Base-by-base conservation (phyloP, 2,888 invertebrate genomes). In the Stenodema calcarata region DNA sequence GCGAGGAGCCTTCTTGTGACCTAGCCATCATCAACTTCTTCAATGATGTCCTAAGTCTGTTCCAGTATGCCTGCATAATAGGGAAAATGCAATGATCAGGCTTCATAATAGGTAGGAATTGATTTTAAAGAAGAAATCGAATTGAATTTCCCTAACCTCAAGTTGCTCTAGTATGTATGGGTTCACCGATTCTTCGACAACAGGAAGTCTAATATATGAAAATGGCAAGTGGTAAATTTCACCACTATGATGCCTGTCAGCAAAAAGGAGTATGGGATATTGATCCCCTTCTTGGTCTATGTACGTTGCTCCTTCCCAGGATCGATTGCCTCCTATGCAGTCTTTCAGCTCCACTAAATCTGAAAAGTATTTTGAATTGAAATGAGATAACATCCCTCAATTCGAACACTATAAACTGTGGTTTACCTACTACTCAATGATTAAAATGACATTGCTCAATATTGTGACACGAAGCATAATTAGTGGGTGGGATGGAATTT, bases 271-370 rank as follows among this genome's bases (percentile, higher is more conserved):
- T 0, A 69, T 9, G 1, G 82, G 82, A 35, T 82, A 42, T 1
- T 42, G 27, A 4, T 44, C 44, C 9, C 35, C 69, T 27, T 30
- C 41, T 14, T 18, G 23, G 9, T 41, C 69, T 3, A 82, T 41
- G 41, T 62, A 82, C 12, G 82, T 82, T 6, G 70, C 82, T 35
- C 82, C 82, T 16, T 42, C 42, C 82, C 82, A 82, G 9, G 82
- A 82, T 23, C 82, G 27, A 62, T 18, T 62, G 16, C 82, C 82
- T n/a, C 82, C 82, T 9, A 82, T 82, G 41, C 82, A 82, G 27
- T 69, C 62, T 11, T 69, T 69, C 1, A 82, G 82, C 0, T 82
- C 69, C 6, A 78, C 78, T 14, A 78, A 23, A 0, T 42, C 78
- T 78, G 23, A 41, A 76, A 54, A 16, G 54, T 18, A 6, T 18